Evolutionary conservation across 1,140 invertebrate species (phyloP).

Genomic region (Rhysida immarginata): DNA sequence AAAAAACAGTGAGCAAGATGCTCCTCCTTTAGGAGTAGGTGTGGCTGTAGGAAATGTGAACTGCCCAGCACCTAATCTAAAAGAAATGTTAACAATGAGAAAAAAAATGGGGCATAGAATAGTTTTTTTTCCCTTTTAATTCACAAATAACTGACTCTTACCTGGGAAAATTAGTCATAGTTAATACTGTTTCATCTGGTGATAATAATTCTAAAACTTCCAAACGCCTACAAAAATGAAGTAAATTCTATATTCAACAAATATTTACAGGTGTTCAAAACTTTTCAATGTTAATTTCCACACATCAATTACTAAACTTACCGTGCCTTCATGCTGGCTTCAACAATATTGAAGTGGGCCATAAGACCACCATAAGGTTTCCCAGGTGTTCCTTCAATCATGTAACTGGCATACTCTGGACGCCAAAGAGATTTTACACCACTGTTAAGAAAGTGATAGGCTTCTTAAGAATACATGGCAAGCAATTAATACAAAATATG

Average conservation of each 20-base stretch:
- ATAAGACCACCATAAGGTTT: conserved; percentile 83
- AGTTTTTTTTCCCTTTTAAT: no score
- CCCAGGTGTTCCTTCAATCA: conserved; percentile 99
- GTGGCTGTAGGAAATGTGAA: conserved; percentile 69
- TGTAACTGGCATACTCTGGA: conserved; percentile 95
- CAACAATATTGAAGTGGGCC: conserved; percentile 94
- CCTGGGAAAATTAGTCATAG: conserved; percentile 85
- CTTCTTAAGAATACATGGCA: no score
- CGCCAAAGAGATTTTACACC: conserved; percentile 81
- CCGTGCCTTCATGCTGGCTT: conserved; percentile 87
- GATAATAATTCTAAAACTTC: conserved; percentile 64
- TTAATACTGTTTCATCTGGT: conserved; percentile 70
- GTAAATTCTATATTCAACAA: no score
- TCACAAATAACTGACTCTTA: conserved; percentile 26
- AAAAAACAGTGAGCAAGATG: conserved; percentile 79
- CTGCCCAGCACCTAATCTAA: conserved; percentile 64
- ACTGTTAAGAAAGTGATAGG: no score
- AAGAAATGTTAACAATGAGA: no score
- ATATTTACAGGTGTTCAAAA: no score
- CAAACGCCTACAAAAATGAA: conserved; percentile 45
- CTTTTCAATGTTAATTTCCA: no score
- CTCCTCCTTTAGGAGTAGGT: conserved; percentile 53
- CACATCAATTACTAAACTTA: conserved; percentile 14
- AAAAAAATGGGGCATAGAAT: no score
- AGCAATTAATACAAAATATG: no score